Evolutionary conservation across 2,888 invertebrate genomes (phyloP).

Genomic region (Elegia similella): DNA sequence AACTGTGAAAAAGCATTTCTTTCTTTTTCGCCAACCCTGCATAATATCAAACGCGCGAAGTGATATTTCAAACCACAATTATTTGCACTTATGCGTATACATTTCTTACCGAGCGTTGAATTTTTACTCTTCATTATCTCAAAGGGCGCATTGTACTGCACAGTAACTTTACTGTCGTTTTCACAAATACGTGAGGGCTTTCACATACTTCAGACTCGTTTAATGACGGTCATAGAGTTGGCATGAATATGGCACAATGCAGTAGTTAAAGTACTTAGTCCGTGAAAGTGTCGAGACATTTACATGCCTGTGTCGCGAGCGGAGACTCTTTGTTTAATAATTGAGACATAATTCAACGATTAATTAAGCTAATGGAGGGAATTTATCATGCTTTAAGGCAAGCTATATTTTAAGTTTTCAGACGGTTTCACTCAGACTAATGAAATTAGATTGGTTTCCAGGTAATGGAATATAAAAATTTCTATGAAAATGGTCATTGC

Average conservation of each 20-base stretch:
- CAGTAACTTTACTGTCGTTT: background rate
- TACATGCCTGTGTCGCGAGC: slow-evolving; percentile 42
- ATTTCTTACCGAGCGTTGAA: background rate
- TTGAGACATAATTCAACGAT: slow-evolving; percentile 33
- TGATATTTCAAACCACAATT: slow-evolving; percentile 5
- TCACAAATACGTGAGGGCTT: slow-evolving; percentile 19
- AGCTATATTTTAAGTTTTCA: slow-evolving; percentile 11
- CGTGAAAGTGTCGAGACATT: slow-evolving; percentile 47
- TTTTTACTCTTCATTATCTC: slow-evolving; percentile 7
- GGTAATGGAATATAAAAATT: slow-evolving; percentile 5
- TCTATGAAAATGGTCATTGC: background rate
- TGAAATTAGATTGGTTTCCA: slow-evolving; percentile 9
- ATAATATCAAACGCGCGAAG: slow-evolving; percentile 8
- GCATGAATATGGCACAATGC: slow-evolving; percentile 54
- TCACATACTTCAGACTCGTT: slow-evolving; percentile 22
- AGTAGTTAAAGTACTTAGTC: slow-evolving; percentile 38
- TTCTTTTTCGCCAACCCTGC: background rate
- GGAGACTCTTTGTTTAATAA: slow-evolving; percentile 31
- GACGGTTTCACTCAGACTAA: slow-evolving; percentile 12
- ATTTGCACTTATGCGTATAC: slow-evolving; percentile 4
- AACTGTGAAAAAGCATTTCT: background rate
- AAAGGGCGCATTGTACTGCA: slow-evolving; percentile 8
- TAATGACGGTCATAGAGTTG: slow-evolving; percentile 37
- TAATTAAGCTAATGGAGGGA: slow-evolving; percentile 28
- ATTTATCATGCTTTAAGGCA: slow-evolving; percentile 23